A percentile compares a stretch with the other conserved stretches of the same genome.
These are phyloP conservation scores for Whitmania pigra DNA, from an alignment of 1,140 invertebrate genomes.

Conservation along the genomic window DNA sequence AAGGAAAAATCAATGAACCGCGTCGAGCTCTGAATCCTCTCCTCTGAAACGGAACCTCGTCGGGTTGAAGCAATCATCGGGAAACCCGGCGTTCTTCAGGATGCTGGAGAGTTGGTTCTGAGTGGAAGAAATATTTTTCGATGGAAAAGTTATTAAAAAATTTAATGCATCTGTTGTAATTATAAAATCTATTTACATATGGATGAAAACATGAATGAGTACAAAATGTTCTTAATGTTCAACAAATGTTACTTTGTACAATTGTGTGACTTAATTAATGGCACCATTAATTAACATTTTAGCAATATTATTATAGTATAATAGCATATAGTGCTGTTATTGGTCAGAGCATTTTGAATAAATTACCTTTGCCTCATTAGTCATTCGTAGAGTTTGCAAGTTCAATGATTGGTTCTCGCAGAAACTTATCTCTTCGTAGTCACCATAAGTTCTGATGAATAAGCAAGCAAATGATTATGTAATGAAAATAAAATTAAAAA, in stretches of 20 bases:
- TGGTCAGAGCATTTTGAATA: neutral
- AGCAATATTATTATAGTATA: too few species aligned
- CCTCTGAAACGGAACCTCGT: slow-evolving; percentile 58
- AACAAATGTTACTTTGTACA: too few species aligned
- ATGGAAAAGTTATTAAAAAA: too few species aligned
- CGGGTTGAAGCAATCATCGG: slow-evolving; percentile 66
- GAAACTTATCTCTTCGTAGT: slow-evolving; percentile 54
- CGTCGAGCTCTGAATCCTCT: slow-evolving; percentile 66
- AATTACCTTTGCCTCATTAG: slow-evolving; percentile 70
- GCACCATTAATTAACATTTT: too few species aligned
- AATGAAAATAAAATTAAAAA: slow-evolving; percentile 4
- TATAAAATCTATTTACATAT: too few species aligned
- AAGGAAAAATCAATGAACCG: slow-evolving; percentile 46
- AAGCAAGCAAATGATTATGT: neutral
- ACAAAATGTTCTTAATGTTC: too few species aligned
- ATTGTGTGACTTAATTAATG: slow-evolving; percentile 1
- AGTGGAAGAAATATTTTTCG: too few species aligned
- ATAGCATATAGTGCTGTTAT: too few species aligned
- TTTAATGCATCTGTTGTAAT: too few species aligned
- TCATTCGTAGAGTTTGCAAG: slow-evolving; percentile 72
- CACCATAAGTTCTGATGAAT: slow-evolving; percentile 48
- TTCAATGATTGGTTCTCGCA: slow-evolving; percentile 82
- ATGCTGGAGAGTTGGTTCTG: slow-evolving; percentile 69
- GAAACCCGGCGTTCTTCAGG: slow-evolving; percentile 72
- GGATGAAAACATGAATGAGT: too few species aligned